phyloP scores from a whole-genome alignment of 2,888 invertebrate genomes.

The Cerastis rubricosa region DNA sequence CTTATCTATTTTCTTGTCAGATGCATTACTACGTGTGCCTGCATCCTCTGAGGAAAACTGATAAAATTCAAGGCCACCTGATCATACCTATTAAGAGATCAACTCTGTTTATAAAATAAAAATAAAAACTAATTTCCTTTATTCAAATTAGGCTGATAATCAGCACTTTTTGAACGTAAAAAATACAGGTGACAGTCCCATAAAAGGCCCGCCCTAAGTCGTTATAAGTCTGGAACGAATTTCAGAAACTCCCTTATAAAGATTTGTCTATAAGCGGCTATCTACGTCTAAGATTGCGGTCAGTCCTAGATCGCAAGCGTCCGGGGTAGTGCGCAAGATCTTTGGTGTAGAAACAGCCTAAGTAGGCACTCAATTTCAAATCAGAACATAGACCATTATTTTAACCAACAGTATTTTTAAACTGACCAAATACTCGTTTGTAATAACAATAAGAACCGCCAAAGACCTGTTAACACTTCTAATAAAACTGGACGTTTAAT shows the following conservation, averaged over 20 bases:
- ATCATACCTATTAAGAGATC: neutral
- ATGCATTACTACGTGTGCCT: neutral
- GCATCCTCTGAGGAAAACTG: neutral
- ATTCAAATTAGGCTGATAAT: no score
- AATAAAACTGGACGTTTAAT: slow-evolving; percentile 1
- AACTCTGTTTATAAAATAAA: neutral
- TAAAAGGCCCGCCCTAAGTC: no score
- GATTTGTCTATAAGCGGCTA: neutral
- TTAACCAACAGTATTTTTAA: neutral
- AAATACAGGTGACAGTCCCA: no score
- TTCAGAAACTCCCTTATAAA: no score
- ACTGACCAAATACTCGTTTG: neutral
- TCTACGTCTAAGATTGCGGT: neutral
- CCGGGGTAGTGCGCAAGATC: neutral
- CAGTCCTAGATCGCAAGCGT: neutral
- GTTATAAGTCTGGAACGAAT: neutral
- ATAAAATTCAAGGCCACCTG: neutral
- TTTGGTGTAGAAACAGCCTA: neutral
- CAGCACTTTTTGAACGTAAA: no score
- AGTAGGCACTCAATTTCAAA: neutral
- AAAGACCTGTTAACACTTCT: neutral
- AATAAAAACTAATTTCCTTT: no score
- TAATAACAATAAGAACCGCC: neutral
- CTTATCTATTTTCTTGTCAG: slow-evolving; percentile 7
- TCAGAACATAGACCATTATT: neutral